A percentile compares a stretch with the other conserved stretches of the same genome.
phyloP scores from a whole-genome alignment of 1,140 invertebrate genomes.

The Drosophila littoralis region DNA sequence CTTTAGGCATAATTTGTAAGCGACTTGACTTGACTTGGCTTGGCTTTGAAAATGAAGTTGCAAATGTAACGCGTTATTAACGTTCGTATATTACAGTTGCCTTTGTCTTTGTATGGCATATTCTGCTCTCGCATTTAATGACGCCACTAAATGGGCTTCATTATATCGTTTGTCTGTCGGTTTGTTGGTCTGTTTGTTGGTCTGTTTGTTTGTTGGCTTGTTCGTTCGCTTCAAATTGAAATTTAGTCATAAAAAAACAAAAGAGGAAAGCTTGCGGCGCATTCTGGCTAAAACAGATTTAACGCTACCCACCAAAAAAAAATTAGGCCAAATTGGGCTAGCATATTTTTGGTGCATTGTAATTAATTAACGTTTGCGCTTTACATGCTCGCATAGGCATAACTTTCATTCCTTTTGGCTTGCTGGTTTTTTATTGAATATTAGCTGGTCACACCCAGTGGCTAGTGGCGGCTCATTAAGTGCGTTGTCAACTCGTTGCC shows the following conservation, averaged over 20 bases:
- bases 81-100: constrained; percentile 72
- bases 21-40: constrained; percentile 67
- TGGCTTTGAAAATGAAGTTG: constrained; percentile 68
- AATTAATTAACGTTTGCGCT: constrained; percentile 74
- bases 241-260: constrained; percentile 74
- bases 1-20: constrained; percentile 82
- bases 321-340: constrained; percentile 1
- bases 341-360: constrained; percentile 37
- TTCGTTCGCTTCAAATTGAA: constrained; percentile 70
- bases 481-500: constrained; percentile 72
- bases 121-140: constrained; percentile 65
- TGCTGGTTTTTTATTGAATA: constrained; percentile 70
- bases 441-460: constrained; percentile 60
- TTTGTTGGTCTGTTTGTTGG: constrained; percentile 44
- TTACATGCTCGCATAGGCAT: constrained; percentile 73
- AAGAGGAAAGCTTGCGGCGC: background rate
- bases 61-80: constrained; percentile 83
- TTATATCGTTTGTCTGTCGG: constrained; percentile 70
- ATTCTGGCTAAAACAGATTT: constrained; percentile 54
- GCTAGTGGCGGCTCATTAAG: constrained; percentile 60
- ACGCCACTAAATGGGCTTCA: constrained; percentile 83
- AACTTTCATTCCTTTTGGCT: constrained; percentile 41
- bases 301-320: constrained; percentile 52
- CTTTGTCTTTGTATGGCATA: constrained; percentile 34
- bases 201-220: constrained; percentile 28